These are phyloP conservation scores for Bombylius discolor DNA, from an alignment of 2,888 invertebrate species.

Conservation along the genomic window DNA sequence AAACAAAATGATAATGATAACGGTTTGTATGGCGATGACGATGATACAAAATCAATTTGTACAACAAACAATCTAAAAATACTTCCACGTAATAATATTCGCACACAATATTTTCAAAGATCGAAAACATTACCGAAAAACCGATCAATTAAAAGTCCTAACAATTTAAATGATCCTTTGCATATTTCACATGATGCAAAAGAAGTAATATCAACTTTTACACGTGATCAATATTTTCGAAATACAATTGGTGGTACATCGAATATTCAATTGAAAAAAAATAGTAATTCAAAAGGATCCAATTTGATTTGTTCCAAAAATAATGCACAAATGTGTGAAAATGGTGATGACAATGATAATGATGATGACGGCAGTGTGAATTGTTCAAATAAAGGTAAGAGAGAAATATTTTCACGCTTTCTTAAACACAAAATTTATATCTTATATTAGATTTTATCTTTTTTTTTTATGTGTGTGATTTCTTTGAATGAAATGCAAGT, in stretches of 20 bases:
- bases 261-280: background rate
- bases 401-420: too few species aligned
- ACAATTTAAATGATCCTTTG: too few species aligned
- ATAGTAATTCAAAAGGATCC: too few species aligned
- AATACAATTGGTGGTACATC: slow-evolving; percentile 7
- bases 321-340: too few species aligned
- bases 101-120: background rate
- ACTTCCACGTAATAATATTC: background rate
- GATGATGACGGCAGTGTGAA: too few species aligned
- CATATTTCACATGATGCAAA: background rate
- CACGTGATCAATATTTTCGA: slow-evolving; percentile 8
- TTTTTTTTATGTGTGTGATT: too few species aligned
- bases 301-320: too few species aligned
- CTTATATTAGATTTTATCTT: too few species aligned
- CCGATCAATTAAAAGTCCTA: background rate
- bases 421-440: too few species aligned
- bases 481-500: too few species aligned
- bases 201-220: background rate
- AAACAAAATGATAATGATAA: slow-evolving; percentile 10
- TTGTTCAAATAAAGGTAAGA: too few species aligned
- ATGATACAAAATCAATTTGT: slow-evolving; percentile 1
- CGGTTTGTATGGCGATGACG: slow-evolving; percentile 1
- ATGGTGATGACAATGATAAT: too few species aligned
- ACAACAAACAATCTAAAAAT: background rate
- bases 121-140: slow-evolving; percentile 10